A percentile compares a stretch with the other conserved stretches of the same genome.
Conservation (phyloP, 1,140 invertebrate species). For the Drosophila yakuba region DNA sequence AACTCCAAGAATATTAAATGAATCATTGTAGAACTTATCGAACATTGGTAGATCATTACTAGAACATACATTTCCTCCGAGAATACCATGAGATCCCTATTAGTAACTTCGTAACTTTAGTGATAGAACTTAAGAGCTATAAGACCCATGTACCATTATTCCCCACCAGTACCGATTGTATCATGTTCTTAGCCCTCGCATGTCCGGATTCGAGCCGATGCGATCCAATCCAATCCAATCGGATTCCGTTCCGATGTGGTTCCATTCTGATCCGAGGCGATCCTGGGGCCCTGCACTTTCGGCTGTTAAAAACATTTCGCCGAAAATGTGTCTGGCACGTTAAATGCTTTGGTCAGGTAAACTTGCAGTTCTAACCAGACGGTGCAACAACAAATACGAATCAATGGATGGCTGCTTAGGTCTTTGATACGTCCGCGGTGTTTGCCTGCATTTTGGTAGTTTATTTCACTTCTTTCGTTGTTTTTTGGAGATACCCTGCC, state of each 20-base stretch:
- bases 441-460: conserved; percentile 53
- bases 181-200: conserved; percentile 57
- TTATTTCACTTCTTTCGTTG: conserved; percentile 2
- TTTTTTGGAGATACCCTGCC: conserved; percentile 1
- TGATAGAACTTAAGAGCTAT: background rate
- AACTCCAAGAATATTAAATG: too few relatives aligned
- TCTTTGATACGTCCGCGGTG: conserved; percentile 78
- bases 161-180: background rate
- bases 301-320: conserved; percentile 78
- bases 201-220: conserved; percentile 41
- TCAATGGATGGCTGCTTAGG: conserved; percentile 73
- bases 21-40: too few relatives aligned
- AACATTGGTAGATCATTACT: too few relatives aligned
- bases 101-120: background rate
- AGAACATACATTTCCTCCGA: too few relatives aligned
- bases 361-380: conserved; percentile 81
- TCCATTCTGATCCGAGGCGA: conserved; percentile 17
- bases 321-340: conserved; percentile 83
- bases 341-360: conserved; percentile 76
- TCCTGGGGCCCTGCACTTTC: conserved; percentile 59
- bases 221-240: conserved; percentile 9
- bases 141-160: background rate
- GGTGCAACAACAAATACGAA: conserved; percentile 74
- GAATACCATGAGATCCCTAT: too few relatives aligned
- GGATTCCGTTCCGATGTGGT: conserved; percentile 13